Evolutionary conservation across 2,113 vertebrate genomes (phyloP).

Genomic region (Elgaria multicarinata): DNA sequence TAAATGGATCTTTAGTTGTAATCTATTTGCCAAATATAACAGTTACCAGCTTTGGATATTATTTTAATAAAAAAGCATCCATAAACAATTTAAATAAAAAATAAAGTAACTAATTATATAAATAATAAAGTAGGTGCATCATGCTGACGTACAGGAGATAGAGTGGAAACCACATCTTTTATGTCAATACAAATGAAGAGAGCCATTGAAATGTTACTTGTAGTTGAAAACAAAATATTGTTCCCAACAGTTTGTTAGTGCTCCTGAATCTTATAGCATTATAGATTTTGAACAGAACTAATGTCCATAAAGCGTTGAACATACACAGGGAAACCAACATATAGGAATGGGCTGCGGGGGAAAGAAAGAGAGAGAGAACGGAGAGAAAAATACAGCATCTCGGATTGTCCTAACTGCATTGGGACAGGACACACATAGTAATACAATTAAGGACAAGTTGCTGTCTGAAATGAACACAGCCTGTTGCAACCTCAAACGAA

Average conservation of each 20-base stretch:
- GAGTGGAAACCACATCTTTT: background rate
- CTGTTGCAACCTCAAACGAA: constrained; percentile 5
- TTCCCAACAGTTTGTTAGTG: background rate
- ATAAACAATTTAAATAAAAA: background rate
- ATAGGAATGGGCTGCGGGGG: background rate
- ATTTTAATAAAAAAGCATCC: background rate
- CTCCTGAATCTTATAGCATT: background rate
- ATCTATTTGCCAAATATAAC: background rate
- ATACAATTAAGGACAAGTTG: background rate
- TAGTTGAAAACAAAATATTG: background rate
- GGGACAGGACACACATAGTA: background rate
- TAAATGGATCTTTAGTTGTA: background rate
- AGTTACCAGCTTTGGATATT: background rate
- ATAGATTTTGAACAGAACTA: background rate
- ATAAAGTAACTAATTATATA: background rate
- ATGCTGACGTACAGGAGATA: background rate
- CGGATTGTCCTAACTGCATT: background rate
- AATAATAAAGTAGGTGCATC: background rate
- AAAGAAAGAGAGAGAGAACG: background rate
- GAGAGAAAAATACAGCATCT: constrained; percentile 22
- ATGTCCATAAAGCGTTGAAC: background rate
- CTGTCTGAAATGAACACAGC: constrained; percentile 19
- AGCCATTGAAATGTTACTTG: background rate
- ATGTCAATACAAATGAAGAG: background rate
- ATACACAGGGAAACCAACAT: background rate